Evolutionary conservation across 2,797 vertebrate genomes (phyloP).

Genomic region (Sphaeramia orbicularis): DNA sequence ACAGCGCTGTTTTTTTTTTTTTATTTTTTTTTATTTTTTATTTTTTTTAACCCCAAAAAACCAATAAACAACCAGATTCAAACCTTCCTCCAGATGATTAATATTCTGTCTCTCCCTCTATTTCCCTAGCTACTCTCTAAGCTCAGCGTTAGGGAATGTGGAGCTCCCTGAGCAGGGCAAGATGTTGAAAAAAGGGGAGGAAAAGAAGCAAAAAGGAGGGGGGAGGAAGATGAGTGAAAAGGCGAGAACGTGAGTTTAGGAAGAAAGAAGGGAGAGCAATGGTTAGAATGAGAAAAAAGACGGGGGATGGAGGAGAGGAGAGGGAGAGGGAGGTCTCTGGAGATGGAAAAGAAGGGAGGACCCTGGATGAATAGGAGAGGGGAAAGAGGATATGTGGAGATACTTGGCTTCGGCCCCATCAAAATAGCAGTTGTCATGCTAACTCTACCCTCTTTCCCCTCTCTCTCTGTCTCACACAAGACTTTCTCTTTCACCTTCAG

Average conservation of each 20-base stretch:
- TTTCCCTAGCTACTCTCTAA: constrained; percentile 55
- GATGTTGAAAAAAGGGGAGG: constrained; percentile 37
- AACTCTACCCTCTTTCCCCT: constrained; percentile 37
- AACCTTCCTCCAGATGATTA: constrained; percentile 30
- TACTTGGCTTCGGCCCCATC: constrained; percentile 76
- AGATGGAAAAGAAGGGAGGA: constrained; percentile 62
- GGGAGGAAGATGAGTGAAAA: constrained; percentile 45
- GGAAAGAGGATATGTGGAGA: constrained; percentile 71
- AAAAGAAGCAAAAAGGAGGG: not conserved
- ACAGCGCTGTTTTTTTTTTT: not conserved
- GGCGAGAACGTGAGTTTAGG: constrained; percentile 39
- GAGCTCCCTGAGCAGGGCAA: constrained; percentile 57
- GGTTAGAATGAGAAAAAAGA: constrained; percentile 42
- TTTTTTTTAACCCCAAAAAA: not conserved
- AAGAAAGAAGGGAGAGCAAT: constrained; percentile 45
- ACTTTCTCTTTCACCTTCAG: constrained; percentile 20
- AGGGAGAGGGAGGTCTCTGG: constrained; percentile 36
- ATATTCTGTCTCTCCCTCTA: constrained; percentile 42
- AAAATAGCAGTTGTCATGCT: constrained; percentile 79
- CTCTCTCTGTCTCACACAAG: not conserved
- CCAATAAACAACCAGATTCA: constrained; percentile 37
- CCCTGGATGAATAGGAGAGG: constrained; percentile 51
- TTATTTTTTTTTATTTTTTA: not conserved
- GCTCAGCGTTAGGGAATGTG: constrained; percentile 79
- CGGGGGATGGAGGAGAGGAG: constrained; percentile 33